phyloP scores from a whole-genome alignment of 37 sponge, comb jelly and placozoan genomes.

The Diacarnus erythraeanus region DNA sequence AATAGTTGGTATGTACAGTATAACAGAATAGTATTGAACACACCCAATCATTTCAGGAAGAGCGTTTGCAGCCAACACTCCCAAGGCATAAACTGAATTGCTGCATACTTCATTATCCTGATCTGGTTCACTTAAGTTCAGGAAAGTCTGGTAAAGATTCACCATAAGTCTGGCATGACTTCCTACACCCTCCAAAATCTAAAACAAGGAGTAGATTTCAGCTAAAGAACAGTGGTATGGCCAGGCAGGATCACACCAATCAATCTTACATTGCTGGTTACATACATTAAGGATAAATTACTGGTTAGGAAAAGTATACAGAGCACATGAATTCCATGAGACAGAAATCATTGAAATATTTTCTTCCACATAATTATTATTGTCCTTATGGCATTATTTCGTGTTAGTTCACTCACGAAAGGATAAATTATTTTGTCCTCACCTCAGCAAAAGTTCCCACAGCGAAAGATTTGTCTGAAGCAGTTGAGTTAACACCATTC shows the following conservation, averaged over 20 bases:
- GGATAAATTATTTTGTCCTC: no score
- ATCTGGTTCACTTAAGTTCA: slow-evolving; percentile 39
- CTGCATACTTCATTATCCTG: slow-evolving; percentile 83
- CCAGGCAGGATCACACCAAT: no score
- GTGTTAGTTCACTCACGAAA: no score
- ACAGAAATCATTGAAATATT: no score
- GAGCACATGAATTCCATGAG: no score
- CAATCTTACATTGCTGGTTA: no score
- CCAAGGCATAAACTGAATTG: slow-evolving; percentile 88
- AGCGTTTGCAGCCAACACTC: slow-evolving; percentile 64
- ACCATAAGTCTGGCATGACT: slow-evolving; percentile 14
- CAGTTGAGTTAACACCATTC: slow-evolving; percentile 27
- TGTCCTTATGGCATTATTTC: no score
- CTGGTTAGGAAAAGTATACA: no score
- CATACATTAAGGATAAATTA: no score
- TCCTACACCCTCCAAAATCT: slow-evolving; percentile 65
- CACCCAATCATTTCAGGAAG: slow-evolving; percentile 51
- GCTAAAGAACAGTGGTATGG: no score
- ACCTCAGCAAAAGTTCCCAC: slow-evolving; percentile 89
- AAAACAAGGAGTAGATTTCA: no score
- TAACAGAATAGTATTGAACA: neutral
- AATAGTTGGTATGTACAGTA: neutral
- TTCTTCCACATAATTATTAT: no score
- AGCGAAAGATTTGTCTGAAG: slow-evolving; percentile 71
- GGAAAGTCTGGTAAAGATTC: slow-evolving; percentile 51